These are phyloP conservation scores for Tragelaphus scriptus DNA, from an alignment of 2,113 vertebrate genomes.

Conservation along the genomic window DNA sequence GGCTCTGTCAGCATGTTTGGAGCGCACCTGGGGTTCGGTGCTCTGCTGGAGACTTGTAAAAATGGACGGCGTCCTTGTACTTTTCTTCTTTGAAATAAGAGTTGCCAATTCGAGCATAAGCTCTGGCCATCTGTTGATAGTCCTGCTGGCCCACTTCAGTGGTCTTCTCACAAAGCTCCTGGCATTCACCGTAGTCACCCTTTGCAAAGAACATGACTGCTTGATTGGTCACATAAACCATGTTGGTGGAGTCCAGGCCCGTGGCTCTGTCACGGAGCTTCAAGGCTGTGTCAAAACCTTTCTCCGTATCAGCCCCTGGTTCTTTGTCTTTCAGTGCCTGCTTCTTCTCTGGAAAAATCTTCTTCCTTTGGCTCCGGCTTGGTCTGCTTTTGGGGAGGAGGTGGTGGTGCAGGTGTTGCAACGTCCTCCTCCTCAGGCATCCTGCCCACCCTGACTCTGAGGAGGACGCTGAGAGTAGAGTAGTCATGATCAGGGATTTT, in stretches of 20 bases:
- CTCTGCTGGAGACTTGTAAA: slow-evolving; percentile 91
- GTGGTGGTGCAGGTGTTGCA: slow-evolving; percentile 70
- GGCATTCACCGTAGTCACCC: slow-evolving; percentile 86
- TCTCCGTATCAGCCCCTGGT: slow-evolving; percentile 52
- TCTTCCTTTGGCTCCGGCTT: slow-evolving; percentile 80
- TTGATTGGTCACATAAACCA: slow-evolving; percentile 87
- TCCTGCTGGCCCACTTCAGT: slow-evolving; percentile 91
- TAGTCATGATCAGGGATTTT: neutral
- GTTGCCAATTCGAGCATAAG: slow-evolving; percentile 91
- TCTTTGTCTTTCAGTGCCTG: slow-evolving; percentile 82
- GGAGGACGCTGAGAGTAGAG: neutral
- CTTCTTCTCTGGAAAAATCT: slow-evolving; percentile 82
- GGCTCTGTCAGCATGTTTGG: slow-evolving; percentile 90
- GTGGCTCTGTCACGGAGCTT: slow-evolving; percentile 76
- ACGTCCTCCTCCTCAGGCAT: neutral
- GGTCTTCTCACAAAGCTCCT: slow-evolving; percentile 89
- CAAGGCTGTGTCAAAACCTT: neutral
- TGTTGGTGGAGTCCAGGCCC: slow-evolving; percentile 89
- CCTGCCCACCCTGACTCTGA: neutral
- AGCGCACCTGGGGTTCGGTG: slow-evolving; percentile 92
- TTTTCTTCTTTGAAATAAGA: slow-evolving; percentile 91
- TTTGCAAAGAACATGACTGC: slow-evolving; percentile 93
- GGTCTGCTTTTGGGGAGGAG: slow-evolving; percentile 79
- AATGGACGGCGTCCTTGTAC: slow-evolving; percentile 90
- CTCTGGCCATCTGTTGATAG: slow-evolving; percentile 91